Conservation (phyloP, 2,888 invertebrate species). For the Stenodera caucasica region DNA sequence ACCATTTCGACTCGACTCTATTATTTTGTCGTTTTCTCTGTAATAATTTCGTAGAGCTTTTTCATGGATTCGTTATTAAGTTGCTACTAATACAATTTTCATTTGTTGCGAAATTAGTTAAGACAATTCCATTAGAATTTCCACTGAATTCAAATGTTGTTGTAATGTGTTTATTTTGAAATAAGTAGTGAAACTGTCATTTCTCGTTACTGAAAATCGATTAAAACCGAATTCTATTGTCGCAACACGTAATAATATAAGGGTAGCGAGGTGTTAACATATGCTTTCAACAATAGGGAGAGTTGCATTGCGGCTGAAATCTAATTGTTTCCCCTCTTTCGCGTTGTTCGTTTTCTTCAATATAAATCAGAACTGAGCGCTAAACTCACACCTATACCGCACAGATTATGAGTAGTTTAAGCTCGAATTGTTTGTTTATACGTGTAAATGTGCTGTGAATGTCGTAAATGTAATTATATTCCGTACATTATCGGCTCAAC, state of each 20-base stretch:
- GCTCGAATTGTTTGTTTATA: background rate
- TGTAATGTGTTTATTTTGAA: background rate
- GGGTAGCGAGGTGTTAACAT: slow-evolving; percentile 3
- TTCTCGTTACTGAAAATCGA: background rate
- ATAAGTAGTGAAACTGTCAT: background rate
- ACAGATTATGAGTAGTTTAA: slow-evolving; percentile 4
- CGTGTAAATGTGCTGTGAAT: background rate
- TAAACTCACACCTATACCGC: slow-evolving; percentile 7
- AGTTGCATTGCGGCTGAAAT: background rate
- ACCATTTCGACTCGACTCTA: background rate
- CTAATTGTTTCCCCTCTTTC: slow-evolving; percentile 1
- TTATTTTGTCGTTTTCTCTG: no score
- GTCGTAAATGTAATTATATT: background rate
- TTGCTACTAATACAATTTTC: no score
- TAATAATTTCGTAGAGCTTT: no score
- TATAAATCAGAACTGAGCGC: slow-evolving; percentile 1
- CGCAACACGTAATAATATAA: background rate
- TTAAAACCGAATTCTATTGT: background rate
- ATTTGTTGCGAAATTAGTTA: background rate
- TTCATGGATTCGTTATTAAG: no score
- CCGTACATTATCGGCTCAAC: slow-evolving; percentile 1
- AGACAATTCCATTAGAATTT: background rate
- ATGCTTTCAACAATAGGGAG: slow-evolving; percentile 5
- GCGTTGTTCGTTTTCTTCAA: background rate
- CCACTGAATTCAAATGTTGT: background rate